Base-by-base conservation (phyloP, 2,113 vertebrate genomes). In the Carassius carassius region DNA sequence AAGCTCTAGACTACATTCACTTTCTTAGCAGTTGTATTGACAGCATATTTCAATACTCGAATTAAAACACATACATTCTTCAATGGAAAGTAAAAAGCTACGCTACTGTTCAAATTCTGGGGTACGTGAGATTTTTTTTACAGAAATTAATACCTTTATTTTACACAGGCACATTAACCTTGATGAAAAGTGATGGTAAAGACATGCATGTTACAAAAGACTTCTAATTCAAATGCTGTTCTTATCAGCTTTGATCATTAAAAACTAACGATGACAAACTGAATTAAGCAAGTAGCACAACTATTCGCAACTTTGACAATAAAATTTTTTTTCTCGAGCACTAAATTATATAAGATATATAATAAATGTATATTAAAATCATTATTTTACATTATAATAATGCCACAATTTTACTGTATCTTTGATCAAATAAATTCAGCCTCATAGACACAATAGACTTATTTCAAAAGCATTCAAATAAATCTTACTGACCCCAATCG, bases 1-100 rank as follows among this genome's bases (percentile, higher is more conserved):
- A 81, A 25, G 7, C 13, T 54, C 35, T 25, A 35, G 3, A 63
- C 76, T 92, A 92, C 91, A 93, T 93, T 93, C 93, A 89, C 87
- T 87, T 83, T 85, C 60, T 83, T 79, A 67, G 67, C 76, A 83
- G 87, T 87, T 80, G 81, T 75, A 84, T 78, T 77, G 49, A 79
- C 51, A 79, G 78, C 56, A 54, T 35, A 49, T 51, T 85, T 83
- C 62, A 62, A 87, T 67, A 74, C n/a, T 84, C 62, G 29, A 29
- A 2, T 29, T 29, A 2, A 62, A 86, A 79, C 0, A 85, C 76
- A 88, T 92, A 92, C 91, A 93, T 91, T 92, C 89, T 87, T 89
- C 51, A 29, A 21, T 60, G 58, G 11, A 37, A 75, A 49, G 10
- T 58, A 80, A 67, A 78, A 47, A 25, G 25, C 69, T 47, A 44